phyloP scores from a whole-genome alignment of 2,113 vertebrate genomes.

The Trogon melanurus region DNA sequence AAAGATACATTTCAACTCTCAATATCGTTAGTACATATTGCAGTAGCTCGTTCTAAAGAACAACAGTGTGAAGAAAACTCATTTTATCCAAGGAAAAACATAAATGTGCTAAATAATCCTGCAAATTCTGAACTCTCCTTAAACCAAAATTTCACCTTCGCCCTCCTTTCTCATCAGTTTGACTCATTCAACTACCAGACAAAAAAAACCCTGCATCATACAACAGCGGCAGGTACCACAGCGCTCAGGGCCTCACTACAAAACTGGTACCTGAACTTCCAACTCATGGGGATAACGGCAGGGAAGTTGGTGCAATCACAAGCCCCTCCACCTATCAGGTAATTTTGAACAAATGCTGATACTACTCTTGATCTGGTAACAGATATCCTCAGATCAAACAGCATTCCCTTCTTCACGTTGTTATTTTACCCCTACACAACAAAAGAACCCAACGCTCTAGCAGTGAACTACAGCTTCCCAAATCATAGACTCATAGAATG shows the following conservation, averaged over 20 bases:
- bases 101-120: not conserved
- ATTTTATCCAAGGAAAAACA: slow-evolving; percentile 8
- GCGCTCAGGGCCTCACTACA: not conserved
- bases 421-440: not conserved
- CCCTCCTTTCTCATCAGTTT: not conserved
- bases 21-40: not conserved
- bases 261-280: not conserved
- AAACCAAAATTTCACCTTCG: not conserved
- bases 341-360: not conserved
- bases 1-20: slow-evolving; percentile 44
- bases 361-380: not conserved
- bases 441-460: not conserved
- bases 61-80: slow-evolving; percentile 41
- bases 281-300: not conserved
- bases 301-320: not conserved
- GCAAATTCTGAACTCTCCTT: not conserved
- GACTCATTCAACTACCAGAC: not conserved
- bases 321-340: not conserved
- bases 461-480: not conserved
- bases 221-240: not conserved
- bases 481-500: not conserved
- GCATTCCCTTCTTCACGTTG: not conserved
- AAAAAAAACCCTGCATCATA: not conserved
- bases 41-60: slow-evolving; percentile 17
- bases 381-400: not conserved